Base-by-base conservation (phyloP, 2,113 vertebrate species). In the Eptesicus fuscus region DNA sequence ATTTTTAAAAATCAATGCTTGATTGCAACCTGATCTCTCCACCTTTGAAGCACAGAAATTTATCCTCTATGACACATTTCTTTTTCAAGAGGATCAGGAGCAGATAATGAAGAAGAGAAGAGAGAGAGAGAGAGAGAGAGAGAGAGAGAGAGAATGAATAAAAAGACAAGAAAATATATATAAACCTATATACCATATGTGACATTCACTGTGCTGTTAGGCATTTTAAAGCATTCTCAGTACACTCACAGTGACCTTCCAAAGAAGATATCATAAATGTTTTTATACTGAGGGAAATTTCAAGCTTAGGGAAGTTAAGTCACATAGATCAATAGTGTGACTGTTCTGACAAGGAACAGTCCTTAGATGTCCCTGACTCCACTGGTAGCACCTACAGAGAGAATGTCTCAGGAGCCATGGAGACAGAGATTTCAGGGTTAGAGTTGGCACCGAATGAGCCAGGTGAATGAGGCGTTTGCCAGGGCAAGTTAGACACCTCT, bases 191-290 rank as follows among this genome's bases (percentile, higher is more conserved):
- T 17, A 8, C 5, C 63, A 7, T 30, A 2, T 18, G 9, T 37
- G 18, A 32, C 18, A 40, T 71, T 88, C 12, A 6, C 18, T 70
- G 61, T 37, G 2, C n/a, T 83, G 7, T 78, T 30, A 83, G 17
- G 32, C 4, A 47, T 40, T 84, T 65, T 44, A 67, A 90, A 35
- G 16, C 1, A 47, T 67, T 35, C 4, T 79, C 18, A 56, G 12
- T 49, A 23, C 2, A 61, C 51, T 42, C 22, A 77, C 18, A 71
- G 16, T 63, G 37, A 13, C 12, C 4, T 4, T 89, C 14, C 11
- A 12, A 28, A 11, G 25, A 2, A 0, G 3, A 0, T 13, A 18
- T 32, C 5, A 17, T 42, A 51, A 32, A 53, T 76, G 4, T 23
- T 40, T 84, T 77, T 40, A 56, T 37, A 25, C 25, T 9, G 17